Conservation (phyloP, 35 echinoderm and acorn worm genomes). For the Ophioderma brevispina region DNA sequence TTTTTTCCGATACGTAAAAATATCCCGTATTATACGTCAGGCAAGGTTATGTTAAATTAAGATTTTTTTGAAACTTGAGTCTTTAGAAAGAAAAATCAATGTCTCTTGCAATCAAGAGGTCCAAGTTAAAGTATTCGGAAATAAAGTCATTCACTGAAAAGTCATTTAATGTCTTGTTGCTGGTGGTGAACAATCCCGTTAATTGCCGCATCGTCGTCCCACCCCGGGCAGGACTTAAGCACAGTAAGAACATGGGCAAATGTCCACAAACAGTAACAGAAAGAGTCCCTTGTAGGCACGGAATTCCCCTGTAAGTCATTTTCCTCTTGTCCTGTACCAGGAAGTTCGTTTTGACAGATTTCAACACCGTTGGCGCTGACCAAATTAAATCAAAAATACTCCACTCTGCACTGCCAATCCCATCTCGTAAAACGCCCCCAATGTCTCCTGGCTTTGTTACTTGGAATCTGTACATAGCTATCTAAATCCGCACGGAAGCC, state of each 20-base stretch:
- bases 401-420: slow-evolving; percentile 3
- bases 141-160: slow-evolving; percentile 49
- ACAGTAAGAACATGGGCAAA: slow-evolving; percentile 65
- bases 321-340: slow-evolving; percentile 22
- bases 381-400: slow-evolving; percentile 71
- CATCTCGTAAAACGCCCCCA: slow-evolving; percentile 48
- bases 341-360: slow-evolving; percentile 40
- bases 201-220: slow-evolving; percentile 5
- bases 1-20: too few relatives aligned
- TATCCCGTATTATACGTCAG: too few relatives aligned
- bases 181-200: slow-evolving; percentile 14
- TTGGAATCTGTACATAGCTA: background rate
- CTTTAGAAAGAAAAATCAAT: too few relatives aligned
- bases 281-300: slow-evolving; percentile 16
- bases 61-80: too few relatives aligned
- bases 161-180: slow-evolving; percentile 24
- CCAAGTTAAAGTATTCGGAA: background rate
- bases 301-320: slow-evolving; percentile 15
- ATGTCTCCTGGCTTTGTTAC: background rate
- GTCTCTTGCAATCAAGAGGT: too few relatives aligned
- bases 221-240: slow-evolving; percentile 28
- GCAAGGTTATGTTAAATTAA: too few relatives aligned
- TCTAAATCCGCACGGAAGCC: background rate
- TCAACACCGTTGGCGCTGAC: slow-evolving; percentile 29
- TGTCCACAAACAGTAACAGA: slow-evolving; percentile 58